Base-by-base conservation (phyloP, 2,888 invertebrate genomes). In the Lucinisca nassula region DNA sequence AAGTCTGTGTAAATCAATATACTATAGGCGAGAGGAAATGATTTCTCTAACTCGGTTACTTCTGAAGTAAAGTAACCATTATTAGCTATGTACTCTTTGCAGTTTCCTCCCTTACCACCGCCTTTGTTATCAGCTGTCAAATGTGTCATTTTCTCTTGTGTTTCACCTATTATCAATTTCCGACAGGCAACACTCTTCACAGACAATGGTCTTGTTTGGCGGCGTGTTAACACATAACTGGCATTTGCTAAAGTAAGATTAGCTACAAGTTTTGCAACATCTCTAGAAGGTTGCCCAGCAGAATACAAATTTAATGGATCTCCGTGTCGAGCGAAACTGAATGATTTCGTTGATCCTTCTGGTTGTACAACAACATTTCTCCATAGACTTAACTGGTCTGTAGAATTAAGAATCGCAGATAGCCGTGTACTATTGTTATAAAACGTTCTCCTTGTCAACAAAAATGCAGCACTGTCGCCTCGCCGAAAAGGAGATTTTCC, bases 11-110 rank as follows among this genome's bases (percentile, higher is more conserved):
- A 92, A 24, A 93, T 87, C 10, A 93, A 30, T 21, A 94, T 91
- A 70, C 91, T 92, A 80, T 83, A 94, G 1, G 94, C 94, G 6
- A 94, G 58, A 0, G 93, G 93, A 76, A 93, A 94, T 0, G 87
- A 67, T 17, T 84, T 76, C 80, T 92, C 92, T 32, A 88, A 88
- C 38, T 76, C 30, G 0, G 90, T 85, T 12, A 90, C 55, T 3
- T 79, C 45, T 3, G 51, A 75, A 0, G 84, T 88, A 14, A 92
- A 88, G 58, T 91, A 92, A 10, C 72, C 55, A 8, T 82, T 51
- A 27, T 84, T 73, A 14, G 76, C 30, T 12, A 61, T 79, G 73
- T 92, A 93, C 2, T 27, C 27, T 1, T 73, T 77, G 61, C 93
- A 92, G 27, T 90, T 58, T 17, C 73, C 79, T 0, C 88, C 85